Base-by-base conservation (phyloP, 2,797 vertebrate species). In the Furcifer pardalis region DNA sequence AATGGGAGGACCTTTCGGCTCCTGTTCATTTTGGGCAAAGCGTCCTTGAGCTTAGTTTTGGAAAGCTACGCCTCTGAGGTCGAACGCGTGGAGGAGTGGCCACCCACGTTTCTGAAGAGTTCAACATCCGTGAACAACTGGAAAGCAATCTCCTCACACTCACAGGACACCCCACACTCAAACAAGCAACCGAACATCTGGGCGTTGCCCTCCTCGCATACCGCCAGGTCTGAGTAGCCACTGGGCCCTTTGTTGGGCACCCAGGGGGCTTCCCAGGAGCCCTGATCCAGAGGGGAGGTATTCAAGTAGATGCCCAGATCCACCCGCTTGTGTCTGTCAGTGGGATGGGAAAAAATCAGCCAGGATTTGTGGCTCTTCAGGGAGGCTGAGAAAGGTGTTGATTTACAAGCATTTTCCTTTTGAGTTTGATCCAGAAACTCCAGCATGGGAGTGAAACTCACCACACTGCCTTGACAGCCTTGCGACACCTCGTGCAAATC, bases 391-490 rank as follows among this genome's bases (percentile, higher is more conserved):
- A 59, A 40, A 2, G 2, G 52, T 15, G 52, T 89, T 87, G 0
- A 2, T 2, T 59, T 60, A 7, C 37, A 2, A 1, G 7, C 35
- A 7, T 35, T 91, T 86, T 76, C 95, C 92, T 0, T 93, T 92
- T 2, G 93, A 0, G 89, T 91, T 12, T 27, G 27, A 52, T 56
- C 78, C 10, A 35, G n/a, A 10, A 30, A 0, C 12, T 13, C 7
- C 21, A 19, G 0, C 1, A 49, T 68, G 0, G 89, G 82, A 1
- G 1, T 1, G 32, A 99, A 99, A 86, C 97, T 97, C 46, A 98
- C 92, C 77, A 99, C 96, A 27, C 98, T 99, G 66, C 98, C 98
- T 44, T 99, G 98, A 73, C 98, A 99, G 0, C 98, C 98, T 0
- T 13, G 81, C 0, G 85, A 90, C 0, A 96, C 93, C n/a, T 99